Evolutionary conservation across 2,888 invertebrate genomes (phyloP), one percentile per base, ranked within the genome.

Genomic region (Drosophila flavopinicola): DNA sequence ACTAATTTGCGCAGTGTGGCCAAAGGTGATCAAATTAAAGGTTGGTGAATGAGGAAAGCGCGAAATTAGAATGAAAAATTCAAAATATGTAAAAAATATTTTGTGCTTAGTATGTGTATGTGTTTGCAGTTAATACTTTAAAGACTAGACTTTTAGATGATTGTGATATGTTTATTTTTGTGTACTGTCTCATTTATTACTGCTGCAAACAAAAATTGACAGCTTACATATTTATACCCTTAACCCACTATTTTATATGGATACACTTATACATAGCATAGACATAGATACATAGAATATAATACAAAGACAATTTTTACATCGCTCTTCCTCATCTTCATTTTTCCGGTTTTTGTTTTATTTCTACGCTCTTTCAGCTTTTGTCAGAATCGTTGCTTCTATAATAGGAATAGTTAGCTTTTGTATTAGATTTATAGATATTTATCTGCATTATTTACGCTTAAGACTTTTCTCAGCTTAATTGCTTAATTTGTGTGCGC

Each of bases 401-500:
- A 1, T 11, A 29, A 17, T 52, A n/a, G 13, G n/a, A n/a, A 35
- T 17, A 33, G 25, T 35, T 42, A 17, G 13, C 20, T 15, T n/a
- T 60, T 51, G 7, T 30, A 9, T 23, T 9, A 1, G 5, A 24
- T 15, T 30, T 29, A 24, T 24, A 20, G 63, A 44, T 52, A 20
- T 39, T 32, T 11, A 61, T 47, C 47, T 20, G 11, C 6, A 39
- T 39, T 60, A 29, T 39, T 60, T 27, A 13, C n/a, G 47, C 11
- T 17, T 25, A 27, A 11, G 20, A 7, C 7, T 20, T 23, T 38
- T 45, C 29, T 13, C 11, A 15, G 32, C 11, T 15, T 56, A 57
- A 65, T 66, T 56, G 48, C 37, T 44, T 48, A 39, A 48, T 66
- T 57, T 66, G 42, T 48, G 24, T 41, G 23, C 9, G 35, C n/a